A percentile compares a stretch with the other conserved stretches of the same genome.
Conservation (phyloP, 2,888 invertebrate species). For the Homarus gammarus region DNA sequence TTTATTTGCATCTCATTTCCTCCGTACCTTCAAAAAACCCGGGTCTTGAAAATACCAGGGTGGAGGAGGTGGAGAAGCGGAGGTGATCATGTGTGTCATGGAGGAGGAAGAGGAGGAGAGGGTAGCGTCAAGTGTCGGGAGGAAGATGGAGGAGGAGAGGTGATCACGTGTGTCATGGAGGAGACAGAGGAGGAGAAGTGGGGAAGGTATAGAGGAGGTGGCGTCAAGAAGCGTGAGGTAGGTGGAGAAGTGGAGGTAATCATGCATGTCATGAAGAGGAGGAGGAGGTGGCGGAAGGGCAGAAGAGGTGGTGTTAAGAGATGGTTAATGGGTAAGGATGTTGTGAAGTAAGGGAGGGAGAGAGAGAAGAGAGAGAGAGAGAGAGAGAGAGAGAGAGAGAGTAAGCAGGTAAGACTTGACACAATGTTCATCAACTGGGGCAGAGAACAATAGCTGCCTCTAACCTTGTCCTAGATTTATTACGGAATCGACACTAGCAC, state of each 20-base stretch:
- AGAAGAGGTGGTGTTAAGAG: too few species aligned
- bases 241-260: too few species aligned
- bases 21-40: not conserved
- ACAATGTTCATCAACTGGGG: not conserved
- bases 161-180: not conserved
- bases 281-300: too few species aligned
- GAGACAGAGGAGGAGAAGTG: not conserved
- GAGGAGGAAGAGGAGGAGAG: not conserved
- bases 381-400: too few species aligned
- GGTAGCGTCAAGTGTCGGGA: not conserved
- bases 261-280: too few species aligned
- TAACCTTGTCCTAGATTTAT: not conserved
- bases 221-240: too few species aligned
- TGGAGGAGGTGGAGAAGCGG: too few species aligned
- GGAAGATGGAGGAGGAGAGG: not conserved
- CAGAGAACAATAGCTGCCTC: too few species aligned
- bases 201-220: not conserved
- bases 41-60: not conserved
- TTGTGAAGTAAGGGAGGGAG: not conserved
- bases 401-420: not conserved
- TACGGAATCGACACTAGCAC: not conserved
- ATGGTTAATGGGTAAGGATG: too few species aligned
- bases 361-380: not conserved
- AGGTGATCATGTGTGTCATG: not conserved
- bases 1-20: slow-evolving; percentile 37